Base-by-base conservation (phyloP, 2,113 vertebrate genomes). In the Salvelinus fontinalis region DNA sequence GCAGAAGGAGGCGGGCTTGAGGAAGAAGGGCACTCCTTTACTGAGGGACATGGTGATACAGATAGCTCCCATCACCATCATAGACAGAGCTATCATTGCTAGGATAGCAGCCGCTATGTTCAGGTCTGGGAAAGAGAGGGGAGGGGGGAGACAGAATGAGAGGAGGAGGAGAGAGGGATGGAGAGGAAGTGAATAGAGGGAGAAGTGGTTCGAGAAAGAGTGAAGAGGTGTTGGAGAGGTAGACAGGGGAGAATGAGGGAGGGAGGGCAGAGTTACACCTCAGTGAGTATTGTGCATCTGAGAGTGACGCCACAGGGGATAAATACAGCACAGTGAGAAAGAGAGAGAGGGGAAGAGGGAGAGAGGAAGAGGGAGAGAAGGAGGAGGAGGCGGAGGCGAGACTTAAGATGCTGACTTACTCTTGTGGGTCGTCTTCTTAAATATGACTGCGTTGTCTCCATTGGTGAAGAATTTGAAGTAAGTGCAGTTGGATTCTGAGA, bases 391-490 rank as follows among this genome's bases (percentile, higher is more conserved):
- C 54, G 26, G 73, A 34, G 8, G 60, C 66, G 66, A 64, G 59
- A 59, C 16, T 6, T 65, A 4, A 60, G 59, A 81, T 69, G 5
- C 5, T 11, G 62, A 79, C 95, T 94, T 88, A 97, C 96, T 94
- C 87, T 95, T 97, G 85, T 93, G 93, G 12, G 95, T 96, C 3
- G 94, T 95, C 89, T 95, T 95, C 83, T 94, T 95, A 88, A 97
- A 96, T 84, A 97, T 94, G 70, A 79, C 92, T 0, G 94, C 93
- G 20, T 95, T 96, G 78, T 96, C 94, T 76, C 95, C 95, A 1
- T 95, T 95, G 70, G 95, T 97, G 88, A 97, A 96, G 93, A 97
- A 96, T 85, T 95, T 97, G 87, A 97, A 97, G 83, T 95, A 96
- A 79, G 95, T 95, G 84, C 96, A 97, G 89, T 96, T 97, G 60